Base-by-base conservation (phyloP, 2,113 vertebrate genomes). In the Ophthalmolycus amberensis region DNA sequence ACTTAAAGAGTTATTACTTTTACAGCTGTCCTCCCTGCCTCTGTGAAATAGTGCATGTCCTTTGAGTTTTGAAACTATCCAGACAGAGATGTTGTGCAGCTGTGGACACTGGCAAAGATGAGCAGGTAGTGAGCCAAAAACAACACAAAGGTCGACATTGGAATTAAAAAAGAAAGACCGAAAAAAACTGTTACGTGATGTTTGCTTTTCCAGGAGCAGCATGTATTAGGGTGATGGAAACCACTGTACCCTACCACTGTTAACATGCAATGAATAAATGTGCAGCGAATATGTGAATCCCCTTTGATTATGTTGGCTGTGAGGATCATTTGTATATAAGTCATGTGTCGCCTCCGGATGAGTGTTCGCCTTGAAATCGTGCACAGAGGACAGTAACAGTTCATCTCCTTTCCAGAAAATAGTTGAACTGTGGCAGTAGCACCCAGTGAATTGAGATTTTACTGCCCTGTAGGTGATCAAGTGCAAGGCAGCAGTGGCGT, bases 401-500 rank as follows among this genome's bases (percentile, higher is more conserved):
- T 50, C 16, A 50, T 20, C 18, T 5, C 8, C 48, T 7, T 50
- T 50, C 16, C 48, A 50, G 18, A 50, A 34, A 20, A 20, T 20
- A 20, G 22, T 25, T 11, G 8, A n/a, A 29, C 4, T 12, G 72
- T 42, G 27, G 62, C 22, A 64, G 56, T 50, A 25, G 56, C 14
- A 42, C 6, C 59, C 34, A 42, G 12, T 32, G 68, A 34, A 67
- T 8, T 54, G 38, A 40, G 9, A 25, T 63, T 50, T 50, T 5
- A 27, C 18, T 56, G 0, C 9, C 54, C 68, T 84, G 22, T 60
- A 99, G 96, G 95, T 97, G 68, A 98, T 97, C 88, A 97, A 94
- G 80, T 97, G 96, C 84, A 96, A 93, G 88, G 97, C 97, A 65
- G 96, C 96, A 54, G 92, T 98, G 65, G 83, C 96, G 37, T 97